phyloP scores from a whole-genome alignment of 2,888 invertebrate species.

The Deilephila elpenor region DNA sequence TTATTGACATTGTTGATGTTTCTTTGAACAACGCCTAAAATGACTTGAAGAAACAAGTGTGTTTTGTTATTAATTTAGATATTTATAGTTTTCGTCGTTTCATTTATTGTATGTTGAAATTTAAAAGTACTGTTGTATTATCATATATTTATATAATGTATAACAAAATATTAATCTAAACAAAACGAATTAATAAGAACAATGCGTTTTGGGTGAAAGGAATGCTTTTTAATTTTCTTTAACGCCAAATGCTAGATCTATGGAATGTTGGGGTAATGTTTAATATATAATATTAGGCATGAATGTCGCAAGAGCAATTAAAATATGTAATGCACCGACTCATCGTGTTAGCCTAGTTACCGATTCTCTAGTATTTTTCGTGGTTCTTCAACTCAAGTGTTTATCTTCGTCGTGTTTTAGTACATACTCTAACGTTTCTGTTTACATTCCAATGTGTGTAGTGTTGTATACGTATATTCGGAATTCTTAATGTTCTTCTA shows the following conservation, averaged over 20 bases:
- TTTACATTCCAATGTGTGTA: constrained; percentile 36
- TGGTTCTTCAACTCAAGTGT: constrained; percentile 7
- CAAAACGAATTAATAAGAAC: background rate
- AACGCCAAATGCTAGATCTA: constrained; percentile 68
- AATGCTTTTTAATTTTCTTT: constrained; percentile 47
- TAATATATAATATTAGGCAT: constrained; percentile 4
- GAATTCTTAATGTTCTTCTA: background rate
- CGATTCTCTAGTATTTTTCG: constrained; percentile 6
- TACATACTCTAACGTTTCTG: constrained; percentile 13
- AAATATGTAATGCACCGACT: background rate
- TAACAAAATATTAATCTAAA: background rate
- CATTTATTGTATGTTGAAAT: constrained; percentile 36
- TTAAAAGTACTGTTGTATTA: constrained; percentile 5
- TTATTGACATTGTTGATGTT: constrained; percentile 44
- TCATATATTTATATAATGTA: constrained; percentile 7
- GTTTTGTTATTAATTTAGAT: constrained; percentile 42
- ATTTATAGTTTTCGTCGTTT: constrained; percentile 45
- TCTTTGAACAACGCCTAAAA: constrained; percentile 41
- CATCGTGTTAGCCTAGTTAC: background rate
- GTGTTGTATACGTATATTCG: background rate
- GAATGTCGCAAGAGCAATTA: background rate
- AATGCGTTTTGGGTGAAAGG: constrained; percentile 6
- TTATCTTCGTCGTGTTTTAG: constrained; percentile 4
- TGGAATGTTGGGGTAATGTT: constrained; percentile 30
- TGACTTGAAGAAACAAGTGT: constrained; percentile 38